Conservation (phyloP, 1,140 invertebrate genomes). For the Drosophila pandora region DNA sequence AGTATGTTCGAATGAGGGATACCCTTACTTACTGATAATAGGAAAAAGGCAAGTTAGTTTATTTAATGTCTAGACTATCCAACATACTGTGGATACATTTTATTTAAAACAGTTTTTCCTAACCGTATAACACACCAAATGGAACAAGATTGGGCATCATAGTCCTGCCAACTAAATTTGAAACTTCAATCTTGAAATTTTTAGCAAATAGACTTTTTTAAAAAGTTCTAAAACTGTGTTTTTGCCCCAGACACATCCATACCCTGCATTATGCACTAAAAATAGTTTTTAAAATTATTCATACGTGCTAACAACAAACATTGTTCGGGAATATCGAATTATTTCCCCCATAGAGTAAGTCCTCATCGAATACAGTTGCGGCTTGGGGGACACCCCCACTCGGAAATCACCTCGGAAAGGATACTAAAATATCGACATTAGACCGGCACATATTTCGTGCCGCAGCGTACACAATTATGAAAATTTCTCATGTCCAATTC, state of each 20-base stretch:
- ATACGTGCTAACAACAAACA: constrained; percentile 57
- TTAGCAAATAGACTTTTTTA: neutral
- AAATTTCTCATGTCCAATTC: constrained; percentile 37
- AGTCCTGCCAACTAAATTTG: no score
- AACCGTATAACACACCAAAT: no score
- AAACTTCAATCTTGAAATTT: neutral
- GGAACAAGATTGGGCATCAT: no score
- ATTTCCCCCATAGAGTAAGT: constrained; percentile 16
- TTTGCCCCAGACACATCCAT: constrained; percentile 28
- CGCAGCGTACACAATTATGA: constrained; percentile 60
- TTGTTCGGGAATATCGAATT: constrained; percentile 43
- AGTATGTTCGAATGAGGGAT: constrained; percentile 7
- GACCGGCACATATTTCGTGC: constrained; percentile 38
- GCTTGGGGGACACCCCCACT: constrained; percentile 5
- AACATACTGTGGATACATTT: no score
- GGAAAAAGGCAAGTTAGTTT: neutral
- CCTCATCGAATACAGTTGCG: neutral
- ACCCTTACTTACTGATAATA: neutral
- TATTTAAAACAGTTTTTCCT: no score
- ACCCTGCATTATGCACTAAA: constrained; percentile 59
- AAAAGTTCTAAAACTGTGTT: neutral
- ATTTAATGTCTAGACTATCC: no score
- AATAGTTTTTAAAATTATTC: constrained; percentile 78
- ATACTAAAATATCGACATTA: constrained; percentile 23
- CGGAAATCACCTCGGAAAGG: constrained; percentile 29